Evolutionary conservation across 1,140 invertebrate genomes (phyloP).

Genomic region (Drosophila tropicalis): DNA sequence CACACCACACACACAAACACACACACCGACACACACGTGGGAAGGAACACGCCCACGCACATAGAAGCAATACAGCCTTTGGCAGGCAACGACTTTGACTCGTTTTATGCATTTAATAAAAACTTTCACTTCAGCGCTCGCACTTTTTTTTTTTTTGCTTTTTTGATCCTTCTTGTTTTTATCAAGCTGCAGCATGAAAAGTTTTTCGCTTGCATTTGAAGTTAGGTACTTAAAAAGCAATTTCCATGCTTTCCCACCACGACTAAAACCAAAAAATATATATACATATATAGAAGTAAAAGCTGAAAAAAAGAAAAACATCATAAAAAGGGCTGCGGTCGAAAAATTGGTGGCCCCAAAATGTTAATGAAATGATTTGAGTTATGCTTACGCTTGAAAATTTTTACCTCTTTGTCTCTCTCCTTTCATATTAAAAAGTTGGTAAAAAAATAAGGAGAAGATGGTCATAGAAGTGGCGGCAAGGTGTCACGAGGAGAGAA

Average conservation of each 20-base stretch:
- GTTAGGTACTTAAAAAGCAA: slow-evolving; percentile 78
- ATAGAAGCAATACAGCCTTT: slow-evolving; percentile 39
- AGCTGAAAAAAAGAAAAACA: slow-evolving; percentile 22
- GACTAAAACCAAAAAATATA: background rate
- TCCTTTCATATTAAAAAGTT: slow-evolving; percentile 74
- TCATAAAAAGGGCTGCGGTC: slow-evolving; percentile 47
- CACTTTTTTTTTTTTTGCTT: slow-evolving; percentile 38
- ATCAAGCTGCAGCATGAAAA: slow-evolving; percentile 58
- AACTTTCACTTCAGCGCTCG: slow-evolving; percentile 70
- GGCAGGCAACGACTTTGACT: slow-evolving; percentile 60
- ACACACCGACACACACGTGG: slow-evolving; percentile 41
- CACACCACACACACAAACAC: slow-evolving; percentile 44
- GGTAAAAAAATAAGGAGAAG: background rate
- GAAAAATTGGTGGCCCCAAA: slow-evolving; percentile 35
- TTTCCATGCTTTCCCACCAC: slow-evolving; percentile 51
- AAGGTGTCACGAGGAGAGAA: slow-evolving; percentile 31
- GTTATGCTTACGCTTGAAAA: slow-evolving; percentile 70
- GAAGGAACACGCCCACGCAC: slow-evolving; percentile 12
- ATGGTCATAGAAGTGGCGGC: slow-evolving; percentile 47
- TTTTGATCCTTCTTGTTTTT: slow-evolving; percentile 16
- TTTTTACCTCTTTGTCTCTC: slow-evolving; percentile 29
- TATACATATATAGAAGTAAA: background rate
- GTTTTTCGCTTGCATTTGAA: slow-evolving; percentile 73
- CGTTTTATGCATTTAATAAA: slow-evolving; percentile 79
- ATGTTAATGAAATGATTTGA: slow-evolving; percentile 82